Conservation (phyloP, 2,113 vertebrate species). For the Barnardius zonarius region DNA sequence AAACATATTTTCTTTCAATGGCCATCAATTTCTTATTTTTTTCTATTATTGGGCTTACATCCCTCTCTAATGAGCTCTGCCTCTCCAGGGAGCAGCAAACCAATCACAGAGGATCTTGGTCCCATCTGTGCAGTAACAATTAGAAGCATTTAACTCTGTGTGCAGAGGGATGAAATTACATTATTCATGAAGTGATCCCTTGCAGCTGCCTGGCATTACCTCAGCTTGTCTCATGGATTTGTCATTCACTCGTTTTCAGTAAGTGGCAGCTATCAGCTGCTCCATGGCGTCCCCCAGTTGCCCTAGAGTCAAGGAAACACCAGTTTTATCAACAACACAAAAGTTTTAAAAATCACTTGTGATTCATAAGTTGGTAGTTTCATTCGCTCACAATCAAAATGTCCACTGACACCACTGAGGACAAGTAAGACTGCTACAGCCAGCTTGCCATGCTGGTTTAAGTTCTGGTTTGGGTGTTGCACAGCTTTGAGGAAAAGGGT, state of each 20-base stretch:
- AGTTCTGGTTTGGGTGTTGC: not conserved
- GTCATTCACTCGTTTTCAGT: not conserved
- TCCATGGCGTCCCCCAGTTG: not conserved
- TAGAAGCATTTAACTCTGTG: conserved; percentile 27
- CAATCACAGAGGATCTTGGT: conserved; percentile 3
- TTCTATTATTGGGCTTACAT: not conserved
- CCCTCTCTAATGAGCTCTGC: not conserved
- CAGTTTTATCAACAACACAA: not conserved
- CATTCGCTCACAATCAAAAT: not conserved
- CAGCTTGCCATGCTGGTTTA: not conserved
- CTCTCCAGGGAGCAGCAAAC: conserved; percentile 16
- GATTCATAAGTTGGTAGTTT: not conserved
- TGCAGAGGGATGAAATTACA: not conserved
- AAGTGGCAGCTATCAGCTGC: not conserved
- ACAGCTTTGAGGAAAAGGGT: not conserved
- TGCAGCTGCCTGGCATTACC: not conserved
- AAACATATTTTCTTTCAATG: not conserved
- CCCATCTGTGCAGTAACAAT: conserved; percentile 34
- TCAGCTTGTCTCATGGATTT: not conserved
- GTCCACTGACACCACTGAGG: not conserved
- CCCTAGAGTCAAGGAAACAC: not conserved
- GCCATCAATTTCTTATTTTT: not conserved
- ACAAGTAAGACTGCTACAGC: not conserved
- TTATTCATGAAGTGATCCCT: conserved; percentile 32
- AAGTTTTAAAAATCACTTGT: not conserved